Evolutionary conservation across 2,888 invertebrate species (phyloP).

Genomic region (Tenthredo notha): DNA sequence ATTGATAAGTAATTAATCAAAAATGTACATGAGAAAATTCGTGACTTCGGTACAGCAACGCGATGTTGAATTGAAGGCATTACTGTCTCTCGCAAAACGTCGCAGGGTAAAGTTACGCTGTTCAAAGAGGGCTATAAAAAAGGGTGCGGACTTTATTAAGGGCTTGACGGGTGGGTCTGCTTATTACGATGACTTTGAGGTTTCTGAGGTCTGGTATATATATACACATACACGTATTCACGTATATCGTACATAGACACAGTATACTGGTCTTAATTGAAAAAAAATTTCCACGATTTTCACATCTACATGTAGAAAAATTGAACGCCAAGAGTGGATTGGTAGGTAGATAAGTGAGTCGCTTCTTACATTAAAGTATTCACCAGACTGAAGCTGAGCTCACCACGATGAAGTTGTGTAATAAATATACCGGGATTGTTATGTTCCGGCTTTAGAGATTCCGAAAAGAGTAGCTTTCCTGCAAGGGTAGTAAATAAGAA

Average conservation of each 20-base stretch:
- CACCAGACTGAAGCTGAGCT: background rate
- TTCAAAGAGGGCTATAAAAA: conserved; percentile 26
- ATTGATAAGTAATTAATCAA: conserved; percentile 7
- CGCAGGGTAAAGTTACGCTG: background rate
- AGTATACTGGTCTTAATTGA: conserved; percentile 46
- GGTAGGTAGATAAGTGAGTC: conserved; percentile 18
- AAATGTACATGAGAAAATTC: background rate
- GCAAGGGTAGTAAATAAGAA: conserved; percentile 7
- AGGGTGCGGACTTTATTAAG: conserved; percentile 47
- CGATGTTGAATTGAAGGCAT: background rate
- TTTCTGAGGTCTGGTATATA: background rate
- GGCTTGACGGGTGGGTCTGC: conserved; percentile 38
- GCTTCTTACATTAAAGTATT: background rate
- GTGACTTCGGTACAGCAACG: background rate
- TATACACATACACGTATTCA: background rate
- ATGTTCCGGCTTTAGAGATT: conserved; percentile 17
- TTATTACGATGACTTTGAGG: conserved; percentile 49
- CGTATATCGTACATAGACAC: background rate
- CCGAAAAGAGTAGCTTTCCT: conserved; percentile 3
- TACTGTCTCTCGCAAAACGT: conserved; percentile 22
- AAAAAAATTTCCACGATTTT: conserved; percentile 52
- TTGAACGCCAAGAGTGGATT: background rate
- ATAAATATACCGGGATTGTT: conserved; percentile 58
- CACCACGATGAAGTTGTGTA: conserved; percentile 58
- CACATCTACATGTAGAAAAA: background rate